Evolutionary conservation across 2,888 invertebrate species (phyloP).

Genomic region (Cylloceria caligata): DNA sequence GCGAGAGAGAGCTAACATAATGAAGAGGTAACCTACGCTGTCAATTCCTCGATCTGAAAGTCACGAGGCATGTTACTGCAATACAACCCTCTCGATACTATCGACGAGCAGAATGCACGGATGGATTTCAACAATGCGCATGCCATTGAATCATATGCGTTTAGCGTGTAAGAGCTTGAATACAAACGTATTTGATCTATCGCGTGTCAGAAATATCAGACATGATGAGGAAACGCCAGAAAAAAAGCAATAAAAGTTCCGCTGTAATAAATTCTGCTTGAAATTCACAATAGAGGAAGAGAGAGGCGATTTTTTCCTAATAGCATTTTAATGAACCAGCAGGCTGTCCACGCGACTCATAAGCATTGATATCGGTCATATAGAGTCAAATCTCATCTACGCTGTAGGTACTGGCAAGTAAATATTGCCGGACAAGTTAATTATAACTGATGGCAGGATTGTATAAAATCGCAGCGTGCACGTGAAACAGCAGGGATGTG

Average conservation of each 20-base stretch:
- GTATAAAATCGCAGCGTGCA: conserved; percentile 36
- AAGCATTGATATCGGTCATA: not conserved
- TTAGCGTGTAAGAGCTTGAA: not conserved
- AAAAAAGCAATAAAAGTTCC: conserved; percentile 1
- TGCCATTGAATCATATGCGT: not conserved
- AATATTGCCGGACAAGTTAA: conserved; percentile 39
- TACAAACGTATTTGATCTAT: not conserved
- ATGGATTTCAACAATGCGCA: not conserved
- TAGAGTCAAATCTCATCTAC: conserved; percentile 3
- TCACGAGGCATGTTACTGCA: conserved; percentile 20
- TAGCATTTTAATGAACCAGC: conserved; percentile 14
- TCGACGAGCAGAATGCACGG: conserved; percentile 14
- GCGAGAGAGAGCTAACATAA: not conserved
- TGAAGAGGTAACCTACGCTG: conserved; percentile 18
- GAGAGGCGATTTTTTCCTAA: not conserved
- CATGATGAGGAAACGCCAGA: not conserved
- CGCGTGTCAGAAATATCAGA: not conserved
- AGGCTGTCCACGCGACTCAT: conserved; percentile 15
- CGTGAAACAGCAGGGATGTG: conserved; percentile 1
- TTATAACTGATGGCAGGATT: conserved; percentile 47
- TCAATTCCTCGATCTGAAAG: conserved; percentile 28
- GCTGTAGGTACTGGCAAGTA: conserved; percentile 13
- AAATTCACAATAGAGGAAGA: not conserved
- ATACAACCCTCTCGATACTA: conserved; percentile 32
- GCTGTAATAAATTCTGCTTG: not conserved